Conservation (phyloP, 2,113 vertebrate species). For the Boulengeromyrus knoepffleri region DNA sequence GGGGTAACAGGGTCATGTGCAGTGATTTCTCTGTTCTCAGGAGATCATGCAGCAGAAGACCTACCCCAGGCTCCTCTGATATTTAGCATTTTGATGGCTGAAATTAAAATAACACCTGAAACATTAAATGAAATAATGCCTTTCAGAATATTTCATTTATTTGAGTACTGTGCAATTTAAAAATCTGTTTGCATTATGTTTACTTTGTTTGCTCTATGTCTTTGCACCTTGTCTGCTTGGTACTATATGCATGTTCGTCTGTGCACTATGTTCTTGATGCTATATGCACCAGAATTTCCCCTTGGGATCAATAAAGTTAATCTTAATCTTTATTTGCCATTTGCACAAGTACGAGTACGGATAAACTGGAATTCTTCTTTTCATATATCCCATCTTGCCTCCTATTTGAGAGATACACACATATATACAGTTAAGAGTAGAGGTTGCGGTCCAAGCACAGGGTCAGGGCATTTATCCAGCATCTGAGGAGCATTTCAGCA, state of each 20-base stretch:
- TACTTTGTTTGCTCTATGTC: not conserved
- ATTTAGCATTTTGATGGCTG: not conserved
- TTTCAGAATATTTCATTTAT: not conserved
- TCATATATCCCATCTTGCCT: not conserved
- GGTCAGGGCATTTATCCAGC: not conserved
- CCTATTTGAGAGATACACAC: not conserved
- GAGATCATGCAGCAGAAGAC: not conserved
- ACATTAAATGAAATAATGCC: not conserved
- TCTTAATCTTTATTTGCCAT: not conserved
- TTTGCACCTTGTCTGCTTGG: not conserved
- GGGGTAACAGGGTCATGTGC: not conserved
- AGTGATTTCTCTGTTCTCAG: not conserved
- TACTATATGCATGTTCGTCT: not conserved
- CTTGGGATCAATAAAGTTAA: not conserved
- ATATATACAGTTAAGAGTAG: not conserved
- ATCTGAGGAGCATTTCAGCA: not conserved
- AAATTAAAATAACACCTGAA: not conserved
- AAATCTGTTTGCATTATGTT: not conserved
- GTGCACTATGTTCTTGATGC: not conserved
- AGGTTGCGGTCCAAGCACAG: not conserved
- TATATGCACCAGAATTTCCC: not conserved
- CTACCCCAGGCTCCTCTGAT: not conserved
- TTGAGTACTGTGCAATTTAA: not conserved
- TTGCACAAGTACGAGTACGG: not conserved
- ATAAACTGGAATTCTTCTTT: not conserved